A percentile compares a stretch with the other conserved stretches of the same genome.
Evolutionary conservation across 2,113 vertebrate species (phyloP).

Genomic region (Rhodinocichla rosea): DNA sequence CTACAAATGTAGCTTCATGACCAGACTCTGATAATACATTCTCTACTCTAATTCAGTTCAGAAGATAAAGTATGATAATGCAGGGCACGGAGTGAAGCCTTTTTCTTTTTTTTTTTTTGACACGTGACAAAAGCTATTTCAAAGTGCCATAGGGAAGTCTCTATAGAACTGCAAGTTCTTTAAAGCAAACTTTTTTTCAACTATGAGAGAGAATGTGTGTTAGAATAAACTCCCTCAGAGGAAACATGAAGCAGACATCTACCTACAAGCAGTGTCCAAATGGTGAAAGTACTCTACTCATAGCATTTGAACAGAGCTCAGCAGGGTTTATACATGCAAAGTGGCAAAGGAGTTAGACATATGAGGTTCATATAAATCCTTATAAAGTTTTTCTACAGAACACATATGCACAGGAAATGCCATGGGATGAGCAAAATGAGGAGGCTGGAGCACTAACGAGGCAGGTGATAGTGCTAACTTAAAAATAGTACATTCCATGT

Average conservation of each 20-base stretch:
- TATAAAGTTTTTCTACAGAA: background rate
- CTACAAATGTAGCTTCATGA: background rate
- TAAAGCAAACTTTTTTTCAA: background rate
- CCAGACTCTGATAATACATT: background rate
- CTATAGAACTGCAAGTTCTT: background rate
- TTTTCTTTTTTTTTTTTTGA: background rate
- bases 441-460: background rate
- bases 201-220: background rate
- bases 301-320: background rate
- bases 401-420: rapidly evolving
- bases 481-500: background rate
- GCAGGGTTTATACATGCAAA: background rate
- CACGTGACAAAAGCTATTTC: background rate
- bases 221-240: background rate
- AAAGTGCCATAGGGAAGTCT: background rate
- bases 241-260: background rate
- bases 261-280: background rate
- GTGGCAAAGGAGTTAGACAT: background rate
- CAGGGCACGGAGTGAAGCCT: rapidly evolving
- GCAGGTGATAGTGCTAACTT: background rate
- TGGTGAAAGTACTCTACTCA: background rate
- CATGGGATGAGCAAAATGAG: background rate
- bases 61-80: background rate
- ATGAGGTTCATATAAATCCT: background rate
- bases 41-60: background rate